Percentiles rank a stretch among this genome's conserved stretches.
Evolutionary conservation across 2,888 invertebrate genomes (phyloP).

Genomic region (Diarsia rubi): DNA sequence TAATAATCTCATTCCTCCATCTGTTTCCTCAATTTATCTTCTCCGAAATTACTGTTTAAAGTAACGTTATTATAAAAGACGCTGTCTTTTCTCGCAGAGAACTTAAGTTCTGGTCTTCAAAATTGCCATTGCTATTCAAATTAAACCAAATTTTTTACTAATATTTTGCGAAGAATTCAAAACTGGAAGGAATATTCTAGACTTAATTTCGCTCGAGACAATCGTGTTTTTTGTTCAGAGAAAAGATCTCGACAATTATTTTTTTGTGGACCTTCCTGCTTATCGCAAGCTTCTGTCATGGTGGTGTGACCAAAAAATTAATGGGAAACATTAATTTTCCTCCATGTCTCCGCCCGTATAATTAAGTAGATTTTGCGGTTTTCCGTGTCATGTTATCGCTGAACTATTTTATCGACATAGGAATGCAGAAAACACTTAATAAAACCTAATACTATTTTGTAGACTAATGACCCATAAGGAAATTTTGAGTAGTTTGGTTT

Average conservation of each 20-base stretch:
- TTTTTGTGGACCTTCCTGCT: slow-evolving; percentile 39
- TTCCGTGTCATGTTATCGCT: slow-evolving; percentile 9
- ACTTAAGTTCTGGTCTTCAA: slow-evolving; percentile 34
- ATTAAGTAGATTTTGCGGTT: slow-evolving; percentile 26
- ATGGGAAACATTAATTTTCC: slow-evolving; percentile 36
- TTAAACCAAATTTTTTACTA: slow-evolving; percentile 35
- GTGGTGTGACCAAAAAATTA: slow-evolving; percentile 21
- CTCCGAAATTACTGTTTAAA: slow-evolving; percentile 26
- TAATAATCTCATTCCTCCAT: slow-evolving; percentile 42
- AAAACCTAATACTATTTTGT: background rate
- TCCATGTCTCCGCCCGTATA: slow-evolving; percentile 40
- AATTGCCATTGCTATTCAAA: slow-evolving; percentile 35
- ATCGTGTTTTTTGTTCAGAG: slow-evolving; percentile 41
- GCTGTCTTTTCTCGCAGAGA: slow-evolving; percentile 1
- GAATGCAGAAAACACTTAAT: background rate
- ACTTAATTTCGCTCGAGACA: slow-evolving; percentile 31
- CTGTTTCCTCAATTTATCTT: slow-evolving; percentile 59
- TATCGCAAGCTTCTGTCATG: slow-evolving; percentile 8
- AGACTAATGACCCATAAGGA: too few species aligned
- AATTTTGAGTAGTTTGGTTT: too few species aligned
- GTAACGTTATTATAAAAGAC: slow-evolving; percentile 26
- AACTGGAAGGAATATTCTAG: slow-evolving; percentile 31
- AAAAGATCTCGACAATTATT: slow-evolving; percentile 8
- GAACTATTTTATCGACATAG: background rate
- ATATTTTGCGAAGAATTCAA: slow-evolving; percentile 25